Evolutionary conservation across 1,140 invertebrate genomes (phyloP).

Genomic region (Venturia canescens): DNA sequence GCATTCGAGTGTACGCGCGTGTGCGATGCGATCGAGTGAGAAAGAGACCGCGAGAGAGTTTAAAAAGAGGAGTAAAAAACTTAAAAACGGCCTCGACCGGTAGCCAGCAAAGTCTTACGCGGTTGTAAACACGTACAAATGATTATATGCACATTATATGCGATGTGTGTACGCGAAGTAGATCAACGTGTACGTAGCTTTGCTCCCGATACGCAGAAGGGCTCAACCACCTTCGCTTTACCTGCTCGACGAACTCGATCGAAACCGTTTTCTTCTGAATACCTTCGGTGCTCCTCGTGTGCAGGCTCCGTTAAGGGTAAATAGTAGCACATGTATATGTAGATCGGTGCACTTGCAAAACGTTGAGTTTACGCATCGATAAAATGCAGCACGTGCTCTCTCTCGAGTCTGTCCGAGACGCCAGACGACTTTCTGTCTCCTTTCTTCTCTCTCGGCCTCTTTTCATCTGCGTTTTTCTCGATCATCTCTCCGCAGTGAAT

Average conservation of each 20-base stretch:
- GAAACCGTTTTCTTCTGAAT: too few relatives aligned
- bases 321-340: conserved; percentile 21
- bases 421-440: neutral
- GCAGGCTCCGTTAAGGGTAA: neutral
- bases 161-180: too few relatives aligned
- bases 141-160: too few relatives aligned
- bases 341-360: conserved; percentile 34
- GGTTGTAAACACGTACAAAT: too few relatives aligned
- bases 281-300: too few relatives aligned
- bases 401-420: conserved; percentile 12
- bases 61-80: conserved; percentile 6
- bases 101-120: neutral
- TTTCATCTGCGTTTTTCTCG: conserved; percentile 27
- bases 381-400: conserved; percentile 52
- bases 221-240: too few relatives aligned
- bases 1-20: neutral
- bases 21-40: conserved; percentile 9
- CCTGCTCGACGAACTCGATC: too few relatives aligned
- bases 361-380: conserved; percentile 16
- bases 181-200: too few relatives aligned
- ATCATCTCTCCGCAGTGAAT: conserved; percentile 17
- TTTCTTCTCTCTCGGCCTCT: conserved; percentile 20
- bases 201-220: too few relatives aligned
- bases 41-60: conserved; percentile 29
- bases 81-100: neutral